phyloP scores from a whole-genome alignment of 2,888 invertebrate species.

The Hecatera dysodea region DNA sequence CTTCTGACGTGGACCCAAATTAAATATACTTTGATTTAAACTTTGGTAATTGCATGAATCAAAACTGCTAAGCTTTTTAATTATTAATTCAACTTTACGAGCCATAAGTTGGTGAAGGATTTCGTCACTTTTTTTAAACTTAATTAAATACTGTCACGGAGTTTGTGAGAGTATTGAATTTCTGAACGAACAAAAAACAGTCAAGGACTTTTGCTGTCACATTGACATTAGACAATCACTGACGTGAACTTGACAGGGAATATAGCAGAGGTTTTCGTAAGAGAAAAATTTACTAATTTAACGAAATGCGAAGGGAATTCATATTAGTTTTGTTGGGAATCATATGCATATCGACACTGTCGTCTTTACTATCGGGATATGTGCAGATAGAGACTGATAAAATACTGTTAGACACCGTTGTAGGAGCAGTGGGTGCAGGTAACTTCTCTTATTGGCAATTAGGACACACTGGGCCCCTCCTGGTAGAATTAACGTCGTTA shows the following conservation, averaged over 20 bases:
- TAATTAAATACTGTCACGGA: too few relatives aligned
- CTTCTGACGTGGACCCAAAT: not conserved
- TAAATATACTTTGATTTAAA: too few relatives aligned
- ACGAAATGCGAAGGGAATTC: conserved; percentile 82
- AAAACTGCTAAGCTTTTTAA: too few relatives aligned
- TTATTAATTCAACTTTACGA: not conserved
- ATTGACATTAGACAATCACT: conserved; percentile 7
- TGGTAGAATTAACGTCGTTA: conserved; percentile 82
- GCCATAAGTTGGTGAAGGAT: too few relatives aligned
- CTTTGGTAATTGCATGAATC: not conserved
- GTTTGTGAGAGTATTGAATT: not conserved
- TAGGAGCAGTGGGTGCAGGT: conserved; percentile 82
- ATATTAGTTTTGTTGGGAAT: conserved; percentile 83
- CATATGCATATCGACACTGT: conserved; percentile 81
- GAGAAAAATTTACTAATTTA: conserved; percentile 27
- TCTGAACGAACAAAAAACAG: conserved; percentile 27
- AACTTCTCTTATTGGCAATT: conserved; percentile 88
- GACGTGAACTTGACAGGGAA: conserved; percentile 37
- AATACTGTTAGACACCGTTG: conserved; percentile 82
- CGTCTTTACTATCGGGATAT: conserved; percentile 79
- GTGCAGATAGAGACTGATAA: conserved; percentile 78
- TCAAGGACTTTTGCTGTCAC: not conserved
- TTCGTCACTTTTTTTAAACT: not conserved
- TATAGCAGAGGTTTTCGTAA: not conserved
- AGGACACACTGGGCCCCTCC: conserved; percentile 80